Conservation (phyloP, 2,113 vertebrate genomes). For the Myiopsitta monachus region DNA sequence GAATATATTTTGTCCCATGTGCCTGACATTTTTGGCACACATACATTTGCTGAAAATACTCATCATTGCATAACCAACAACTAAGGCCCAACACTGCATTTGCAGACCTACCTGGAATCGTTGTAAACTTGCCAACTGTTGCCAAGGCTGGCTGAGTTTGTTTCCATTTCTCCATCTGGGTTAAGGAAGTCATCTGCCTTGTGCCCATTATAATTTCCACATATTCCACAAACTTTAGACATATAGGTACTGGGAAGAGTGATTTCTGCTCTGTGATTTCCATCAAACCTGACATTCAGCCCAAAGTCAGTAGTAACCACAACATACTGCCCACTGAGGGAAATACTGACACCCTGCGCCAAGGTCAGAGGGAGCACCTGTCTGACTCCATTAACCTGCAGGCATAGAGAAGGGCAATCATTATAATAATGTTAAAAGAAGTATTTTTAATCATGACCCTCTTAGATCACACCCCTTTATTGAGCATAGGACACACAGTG, state of each 20-base stretch:
- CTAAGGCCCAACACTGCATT: not conserved
- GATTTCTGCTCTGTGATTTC: conserved; percentile 60
- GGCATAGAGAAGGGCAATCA: not conserved
- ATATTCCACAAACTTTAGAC: conserved; percentile 63
- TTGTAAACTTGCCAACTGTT: conserved; percentile 73
- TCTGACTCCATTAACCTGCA: conserved; percentile 52
- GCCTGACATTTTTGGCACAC: not conserved
- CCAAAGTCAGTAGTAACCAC: conserved; percentile 37
- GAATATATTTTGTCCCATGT: not conserved
- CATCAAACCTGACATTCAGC: conserved; percentile 63
- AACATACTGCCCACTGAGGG: conserved; percentile 48
- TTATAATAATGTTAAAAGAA: not conserved
- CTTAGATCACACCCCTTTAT: not conserved
- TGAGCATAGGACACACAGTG: not conserved
- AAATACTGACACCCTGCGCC: not conserved
- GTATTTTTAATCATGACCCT: not conserved
- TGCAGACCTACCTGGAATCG: conserved; percentile 54
- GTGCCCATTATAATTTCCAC: conserved; percentile 60
- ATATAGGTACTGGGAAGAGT: conserved; percentile 39
- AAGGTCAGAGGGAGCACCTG: conserved; percentile 52
- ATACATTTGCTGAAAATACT: not conserved
- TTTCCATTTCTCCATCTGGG: conserved; percentile 61
- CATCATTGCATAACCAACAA: not conserved
- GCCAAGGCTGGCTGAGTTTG: conserved; percentile 60
- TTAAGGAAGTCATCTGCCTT: conserved; percentile 69